Evolutionary conservation across 2,888 invertebrate species (phyloP), one percentile per base, ranked within the genome.

Genomic region (Girardia tigrina): DNA sequence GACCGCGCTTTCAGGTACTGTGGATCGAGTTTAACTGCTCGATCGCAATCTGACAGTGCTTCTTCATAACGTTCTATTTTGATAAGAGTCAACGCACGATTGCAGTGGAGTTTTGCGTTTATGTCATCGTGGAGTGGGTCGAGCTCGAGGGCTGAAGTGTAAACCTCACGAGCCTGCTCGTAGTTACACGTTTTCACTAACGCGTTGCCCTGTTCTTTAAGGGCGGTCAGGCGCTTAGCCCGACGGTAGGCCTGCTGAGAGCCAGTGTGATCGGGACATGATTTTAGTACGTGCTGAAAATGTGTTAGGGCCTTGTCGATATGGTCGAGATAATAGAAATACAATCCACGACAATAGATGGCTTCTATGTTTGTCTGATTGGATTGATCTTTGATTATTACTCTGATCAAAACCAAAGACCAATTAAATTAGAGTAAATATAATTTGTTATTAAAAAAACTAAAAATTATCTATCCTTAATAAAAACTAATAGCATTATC

Each of bases 231-330:
- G 79, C 87, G 84, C 85, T 92, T 94, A 72, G 71, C 73, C 82
- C 88, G 88, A 84, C 90, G 91, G 83, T 92, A 93, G 80, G 89
- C 89, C 78, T 89, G 89, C 86, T 90, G 88, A 28, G 93, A 91
- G 85, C 91, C 92, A 77, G 86, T 87, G 83, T 94, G 92, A 83
- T 94, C 94, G 0, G 94, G 94, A 56, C 92, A 92, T 72, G 93
- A 87, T 79, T 90, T 88, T 26, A 94, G 85, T 0, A 92, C 92
- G 84, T 93, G 91, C 84, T 92, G 92, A 83, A 94, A 94, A 85
- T 94, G 92, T 82, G 89, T 88, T 80, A 92, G 90, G n/a, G 93
- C 92, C 83, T 90, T 90, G 75, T 94, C 93, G 77, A 92, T 88
- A 85, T 91, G 91, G 81, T 93, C 93, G 85, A 90, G 86, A 81